These are phyloP conservation scores for Drosophila demipolita DNA, from an alignment of 2,888 invertebrate genomes.

Conservation along the genomic window DNA sequence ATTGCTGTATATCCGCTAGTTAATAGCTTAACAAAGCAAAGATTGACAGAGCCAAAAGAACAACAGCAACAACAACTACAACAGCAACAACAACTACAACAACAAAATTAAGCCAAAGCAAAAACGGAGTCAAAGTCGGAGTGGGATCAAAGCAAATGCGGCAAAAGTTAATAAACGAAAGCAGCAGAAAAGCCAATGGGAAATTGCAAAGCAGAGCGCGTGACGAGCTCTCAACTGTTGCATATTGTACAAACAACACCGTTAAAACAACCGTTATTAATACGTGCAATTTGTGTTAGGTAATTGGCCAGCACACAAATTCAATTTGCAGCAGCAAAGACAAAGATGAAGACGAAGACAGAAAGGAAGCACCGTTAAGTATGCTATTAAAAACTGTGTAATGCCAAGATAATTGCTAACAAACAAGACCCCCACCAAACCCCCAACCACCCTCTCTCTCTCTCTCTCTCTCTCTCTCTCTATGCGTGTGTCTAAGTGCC, in stretches of 20 bases:
- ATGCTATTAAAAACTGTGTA: conserved; percentile 71
- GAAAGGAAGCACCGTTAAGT: conserved; percentile 48
- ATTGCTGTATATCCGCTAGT: conserved; percentile 41
- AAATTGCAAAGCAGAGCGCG: conserved; percentile 43
- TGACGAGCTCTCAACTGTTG: conserved; percentile 48
- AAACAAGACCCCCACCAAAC: conserved; percentile 55
- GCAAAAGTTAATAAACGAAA: conserved; percentile 40
- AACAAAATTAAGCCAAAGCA: not conserved
- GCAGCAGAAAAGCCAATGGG: conserved; percentile 34
- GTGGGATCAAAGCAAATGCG: conserved; percentile 35
- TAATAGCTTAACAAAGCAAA: conserved; percentile 29
- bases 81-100: not conserved
- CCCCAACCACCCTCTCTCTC: too few species aligned
- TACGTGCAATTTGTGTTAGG: conserved; percentile 44
- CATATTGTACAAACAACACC: conserved; percentile 24
- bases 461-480: not conserved
- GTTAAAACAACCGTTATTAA: conserved; percentile 10
- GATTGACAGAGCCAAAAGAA: conserved; percentile 12
- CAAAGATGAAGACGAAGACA: not conserved
- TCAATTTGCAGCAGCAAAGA: conserved; percentile 18
- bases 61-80: not conserved
- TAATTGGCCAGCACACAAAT: conserved; percentile 40
- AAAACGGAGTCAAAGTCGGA: not conserved
- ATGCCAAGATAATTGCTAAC: conserved; percentile 75
- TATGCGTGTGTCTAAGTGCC: conserved; percentile 9